Base-by-base conservation (phyloP, 2,888 invertebrate species). In the Litoditis marina region DNA sequence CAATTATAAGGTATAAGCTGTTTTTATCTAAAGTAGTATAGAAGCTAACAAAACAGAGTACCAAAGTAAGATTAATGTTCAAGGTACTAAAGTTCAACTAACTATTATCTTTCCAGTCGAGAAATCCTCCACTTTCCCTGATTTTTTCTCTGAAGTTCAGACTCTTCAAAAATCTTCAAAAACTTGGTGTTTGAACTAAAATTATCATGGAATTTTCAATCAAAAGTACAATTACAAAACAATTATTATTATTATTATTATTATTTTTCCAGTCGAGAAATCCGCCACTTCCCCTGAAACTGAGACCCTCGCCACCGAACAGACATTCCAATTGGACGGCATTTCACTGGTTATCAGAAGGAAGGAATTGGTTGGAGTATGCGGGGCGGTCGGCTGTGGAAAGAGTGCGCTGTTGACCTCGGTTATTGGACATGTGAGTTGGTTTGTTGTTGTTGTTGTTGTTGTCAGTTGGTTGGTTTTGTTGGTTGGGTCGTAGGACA, bases 351-450 rank as follows among this genome's bases (percentile, higher is more conserved):
- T 56, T 8, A 55, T 78, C n/a, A 65, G 71, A 25, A 65, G 69
- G 47, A 86, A 86, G 19, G 84, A 84, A 66, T 78, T 88, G 39
- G 79, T 88, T 60, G 88, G 88, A n/a, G 84, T 88, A 53, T 87
- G 87, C 75, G 88, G 88, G 0, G 80, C 83, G 19, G 86, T 87
- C 3, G 88, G 87, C 44, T 85, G 86, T 69, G 88, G 88, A 36
- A 88, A 88, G 76, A 85, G 86, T 16, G 87, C 88, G 6, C 81
- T 88, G 5, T 76, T 88, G 13, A 83, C 85, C 39, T 86, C 87
- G 2, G 83, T 86, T 28, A 80, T 87, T 7, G 88, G 88, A 30
- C 87, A 87, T 68, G 82, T 88, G 71, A 82, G 82, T 61, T 54
- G 16, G 11, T n/a, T n/a, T n/a, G 2, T 44, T 44, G 16, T 39